phyloP scores from a whole-genome alignment of 92 coral and sea anemone species.

The Phymanthus crucifer region DNA sequence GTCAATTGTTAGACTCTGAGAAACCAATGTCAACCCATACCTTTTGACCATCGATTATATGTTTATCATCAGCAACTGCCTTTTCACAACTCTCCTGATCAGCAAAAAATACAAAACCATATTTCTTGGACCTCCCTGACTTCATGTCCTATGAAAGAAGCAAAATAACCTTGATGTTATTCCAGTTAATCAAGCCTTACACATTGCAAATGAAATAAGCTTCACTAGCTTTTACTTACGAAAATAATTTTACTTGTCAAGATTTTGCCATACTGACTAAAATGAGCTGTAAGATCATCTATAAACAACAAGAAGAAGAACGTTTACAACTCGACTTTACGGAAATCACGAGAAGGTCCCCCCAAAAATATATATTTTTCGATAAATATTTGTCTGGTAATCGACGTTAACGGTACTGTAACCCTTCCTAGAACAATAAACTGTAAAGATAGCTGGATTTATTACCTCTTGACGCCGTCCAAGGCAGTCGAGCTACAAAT shows the following conservation, averaged over 20 bases:
- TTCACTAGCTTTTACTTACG: conserved; percentile 53
- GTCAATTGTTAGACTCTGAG: no score
- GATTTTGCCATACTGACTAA: conserved; percentile 81
- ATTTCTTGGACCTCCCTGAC: conserved; percentile 73
- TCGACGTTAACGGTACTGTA: background rate
- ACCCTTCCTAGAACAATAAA: background rate
- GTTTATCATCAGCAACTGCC: conserved; percentile 50
- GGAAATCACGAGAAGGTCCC: background rate
- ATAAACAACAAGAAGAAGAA: background rate
- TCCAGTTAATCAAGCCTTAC: background rate
- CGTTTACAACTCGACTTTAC: background rate
- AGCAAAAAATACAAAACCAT: conserved; percentile 82
- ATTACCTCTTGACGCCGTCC: conserved; percentile 87
- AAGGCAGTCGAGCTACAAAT: conserved; percentile 89
- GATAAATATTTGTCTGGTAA: background rate
- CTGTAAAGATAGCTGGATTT: background rate
- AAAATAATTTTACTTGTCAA: conserved; percentile 65
- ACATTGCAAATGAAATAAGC: background rate
- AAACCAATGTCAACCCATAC: conserved; percentile 43
- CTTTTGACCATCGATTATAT: conserved; percentile 71
- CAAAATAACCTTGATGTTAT: background rate
- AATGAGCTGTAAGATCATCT: conserved; percentile 82
- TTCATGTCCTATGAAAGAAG: conserved; percentile 49
- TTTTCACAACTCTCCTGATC: conserved; percentile 42
- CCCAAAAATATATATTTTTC: background rate